Base-by-base conservation (phyloP, 2,888 invertebrate genomes). In the Eilema sororculum region DNA sequence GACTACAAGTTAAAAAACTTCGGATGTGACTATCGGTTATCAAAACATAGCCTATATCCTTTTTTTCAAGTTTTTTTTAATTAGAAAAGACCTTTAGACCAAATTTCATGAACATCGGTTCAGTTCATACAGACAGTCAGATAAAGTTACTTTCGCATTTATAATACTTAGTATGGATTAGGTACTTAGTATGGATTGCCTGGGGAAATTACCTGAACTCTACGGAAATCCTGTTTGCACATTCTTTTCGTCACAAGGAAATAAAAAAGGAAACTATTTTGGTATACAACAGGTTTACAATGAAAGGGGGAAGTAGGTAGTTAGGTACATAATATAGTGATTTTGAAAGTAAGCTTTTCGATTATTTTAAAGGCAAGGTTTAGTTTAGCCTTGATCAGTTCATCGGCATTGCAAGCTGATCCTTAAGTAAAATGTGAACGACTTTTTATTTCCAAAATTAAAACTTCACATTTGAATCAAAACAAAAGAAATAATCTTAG, bases 281-380 rank as follows among this genome's bases (percentile, higher is more conserved):
- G 52, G 52, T 52, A n/a, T n/a, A 52, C 52, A 52, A 52, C 52
- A 20, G 52, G 52, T 52, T 52, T 52, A n/a, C 52, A 52, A n/a
- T 52, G 16, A 52, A 52, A 52, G n/a, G 52, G 20, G 52, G 52
- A 52, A 52, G 52, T 46, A 37, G n/a, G n/a, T n/a, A 1, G 1
- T 12, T 37, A 1, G 4, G 8, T 37, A 37, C 12, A 37, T 12
- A 12, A 12, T 8, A 37, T 37, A 3, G 41, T 52, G 1, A 52
- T 52, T 52, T 52, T 52, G 52, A 52, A 52, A 52, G 52, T 52
- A n/a, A 52, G n/a, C n/a, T 52, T n/a, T 52, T n/a, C 52, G 52
- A 8, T 52, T n/a, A 9, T n/a, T 52, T n/a, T 52, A 52, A n/a
- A 52, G n/a, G 52, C n/a, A 52, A 52, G 52, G n/a, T 52, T 52